Evolutionary conservation across 2,797 vertebrate species (phyloP), one percentile per base, ranked within the genome.

Genomic region (Betta splendens): DNA sequence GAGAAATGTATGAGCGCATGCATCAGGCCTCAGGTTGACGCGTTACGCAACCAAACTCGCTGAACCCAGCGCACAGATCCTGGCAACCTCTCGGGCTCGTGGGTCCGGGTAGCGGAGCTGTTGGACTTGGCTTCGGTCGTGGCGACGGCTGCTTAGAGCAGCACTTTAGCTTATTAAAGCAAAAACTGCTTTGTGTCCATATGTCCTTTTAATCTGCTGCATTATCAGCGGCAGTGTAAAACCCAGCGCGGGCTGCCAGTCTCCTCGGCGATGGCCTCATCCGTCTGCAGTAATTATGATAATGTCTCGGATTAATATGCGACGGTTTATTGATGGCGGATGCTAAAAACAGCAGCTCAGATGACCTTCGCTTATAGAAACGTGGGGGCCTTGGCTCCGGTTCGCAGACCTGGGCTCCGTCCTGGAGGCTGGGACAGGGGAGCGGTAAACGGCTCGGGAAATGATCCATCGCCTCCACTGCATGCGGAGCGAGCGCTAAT

Each of bases 401-500:
- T 52, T 59, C 46, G 38, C 59, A 33, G 29, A 47, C 35, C 29
- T 3, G 39, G 48, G 51, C 42, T 38, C 8, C 1, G 54, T 50
- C 48, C 22, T 11, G 67, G 25, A 73, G 59, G 55, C 6, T 29
- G 45, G 46, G 21, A 72, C 64, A 38, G 63, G 25, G 49, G 32
- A 47, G 25, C 26, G 52, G 45, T 21, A 9, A 62, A 60, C 18
- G 21, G 13, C 44, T 56, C 10, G 3, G 55, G 67, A 78, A 78
- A 69, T 45, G 5, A 71, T 59, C 62, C 42, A 33, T 77, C 45
- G 74, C 60, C 32, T 64, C 52, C 46, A 46, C 65, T 48, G 35
- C 35, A 13, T 67, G 13, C 28, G 51, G 76, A 75, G 49, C 31
- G 73, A 77, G 52, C 35, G 9, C 64, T 81, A 72, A 85, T 81